Base-by-base conservation (phyloP, 2,888 invertebrate species). In the Crioceris asparagi region DNA sequence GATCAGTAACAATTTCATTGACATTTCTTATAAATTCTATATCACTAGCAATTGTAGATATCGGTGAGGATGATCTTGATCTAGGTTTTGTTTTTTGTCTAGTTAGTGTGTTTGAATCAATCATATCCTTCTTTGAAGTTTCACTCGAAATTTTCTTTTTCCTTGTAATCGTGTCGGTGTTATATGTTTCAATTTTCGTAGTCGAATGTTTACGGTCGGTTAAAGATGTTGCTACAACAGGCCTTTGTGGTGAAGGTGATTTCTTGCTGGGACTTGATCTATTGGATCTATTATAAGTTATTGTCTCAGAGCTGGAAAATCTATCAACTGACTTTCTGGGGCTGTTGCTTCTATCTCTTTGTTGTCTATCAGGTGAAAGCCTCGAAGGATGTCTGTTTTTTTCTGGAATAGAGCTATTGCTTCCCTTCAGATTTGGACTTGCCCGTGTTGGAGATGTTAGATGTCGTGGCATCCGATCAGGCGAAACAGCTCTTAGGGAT, bases 401-500 rank as follows among this genome's bases (percentile, higher is more conserved):
- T 23, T 64, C 59, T 15, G 61, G 60, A n/a, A n/a, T n/a, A n/a
- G n/a, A n/a, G 46, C 62, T 59, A 2, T 67, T 64, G 45, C 71
- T 72, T 41, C 72, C 71, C 48, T 73, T 61, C 19, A 73, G 49
- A 0, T 74, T 73, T 10, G 68, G 67, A 12, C 66, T 68, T 16
- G 16, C 17, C 2, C 72, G 71, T 7, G 71, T 67, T 27, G 72
- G 71, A 1, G 74, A 72, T n/a, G 71, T 50, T 17, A 70, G 43
- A 72, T 70, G 5, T 62, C 29, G 69, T 1, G 46, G 41, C 36
- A 46, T 50, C 38, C 70, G 62, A 29, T 72, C 67, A 2, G 77
- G 76, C 35, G 77, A 77, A 23, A 76, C 73, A 41, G 79, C 71
- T 18, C 84, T 71, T 31, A 84, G 63, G 4, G 82, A 78, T 39